Evolutionary conservation across 2,888 invertebrate species (phyloP).

Genomic region (Phasia obesa): DNA sequence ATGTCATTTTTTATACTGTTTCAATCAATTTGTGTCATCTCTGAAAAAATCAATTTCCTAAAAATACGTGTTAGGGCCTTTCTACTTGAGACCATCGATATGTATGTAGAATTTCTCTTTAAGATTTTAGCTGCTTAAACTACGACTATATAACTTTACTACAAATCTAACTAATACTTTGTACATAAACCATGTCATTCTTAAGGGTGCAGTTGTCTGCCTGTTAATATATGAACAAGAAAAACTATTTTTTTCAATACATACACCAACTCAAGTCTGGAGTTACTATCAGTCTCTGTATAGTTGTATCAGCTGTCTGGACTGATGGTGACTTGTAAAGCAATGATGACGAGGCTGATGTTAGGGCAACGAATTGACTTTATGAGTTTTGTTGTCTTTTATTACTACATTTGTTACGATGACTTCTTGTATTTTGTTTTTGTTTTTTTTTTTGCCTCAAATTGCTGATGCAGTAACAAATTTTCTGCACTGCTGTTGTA

Average conservation of each 20-base stretch:
- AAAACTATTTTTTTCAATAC: neutral
- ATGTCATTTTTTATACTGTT: too few relatives aligned
- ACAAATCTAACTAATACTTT: neutral
- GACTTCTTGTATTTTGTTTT: neutral
- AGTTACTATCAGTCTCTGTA: constrained; percentile 24
- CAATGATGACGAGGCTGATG: neutral
- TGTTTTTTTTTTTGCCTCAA: neutral
- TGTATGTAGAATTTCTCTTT: too few relatives aligned
- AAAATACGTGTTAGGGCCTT: too few relatives aligned
- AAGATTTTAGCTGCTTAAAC: too few relatives aligned
- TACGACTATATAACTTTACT: too few relatives aligned
- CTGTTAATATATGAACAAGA: constrained; percentile 2
- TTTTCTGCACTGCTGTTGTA: constrained; percentile 65
- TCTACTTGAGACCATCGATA: too few relatives aligned
- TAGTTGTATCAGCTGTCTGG: constrained; percentile 40
- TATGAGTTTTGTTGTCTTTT: constrained; percentile 15
- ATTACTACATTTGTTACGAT: constrained; percentile 17
- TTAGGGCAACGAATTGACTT: constrained; percentile 15
- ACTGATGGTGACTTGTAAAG: neutral
- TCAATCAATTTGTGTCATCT: too few relatives aligned
- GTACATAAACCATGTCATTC: neutral
- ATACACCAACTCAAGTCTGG: neutral
- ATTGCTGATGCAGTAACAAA: constrained; percentile 49
- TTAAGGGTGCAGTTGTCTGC: neutral
- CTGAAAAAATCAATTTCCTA: too few relatives aligned